Evolutionary conservation across 2,113 vertebrate species (phyloP).

Genomic region (Eurypyga helias): DNA sequence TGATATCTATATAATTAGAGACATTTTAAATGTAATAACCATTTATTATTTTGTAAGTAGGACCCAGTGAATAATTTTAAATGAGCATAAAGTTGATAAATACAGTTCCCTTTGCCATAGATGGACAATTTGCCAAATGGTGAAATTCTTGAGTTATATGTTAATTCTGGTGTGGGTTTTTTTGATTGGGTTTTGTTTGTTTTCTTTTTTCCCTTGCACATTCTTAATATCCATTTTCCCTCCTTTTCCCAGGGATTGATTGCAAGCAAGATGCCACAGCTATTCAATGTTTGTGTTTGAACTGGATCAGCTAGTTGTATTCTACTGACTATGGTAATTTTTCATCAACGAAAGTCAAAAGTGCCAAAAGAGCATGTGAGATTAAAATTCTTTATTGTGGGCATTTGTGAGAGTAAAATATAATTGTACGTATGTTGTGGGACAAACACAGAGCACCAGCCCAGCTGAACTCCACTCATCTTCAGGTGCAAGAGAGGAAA

Average conservation of each 20-base stretch:
- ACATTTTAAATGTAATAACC: not conserved
- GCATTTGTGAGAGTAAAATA: not conserved
- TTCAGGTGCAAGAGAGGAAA: not conserved
- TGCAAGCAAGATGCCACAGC: not conserved
- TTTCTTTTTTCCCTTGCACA: not conserved
- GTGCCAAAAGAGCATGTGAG: not conserved
- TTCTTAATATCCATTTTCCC: not conserved
- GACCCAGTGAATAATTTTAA: not conserved
- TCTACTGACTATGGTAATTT: not conserved
- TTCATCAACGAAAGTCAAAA: not conserved
- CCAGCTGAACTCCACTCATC: not conserved
- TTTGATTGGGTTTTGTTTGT: too few relatives aligned
- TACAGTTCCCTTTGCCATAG: too few relatives aligned
- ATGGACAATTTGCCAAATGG: not conserved
- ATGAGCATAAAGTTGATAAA: not conserved
- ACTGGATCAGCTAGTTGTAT: not conserved
- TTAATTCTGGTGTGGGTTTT: not conserved
- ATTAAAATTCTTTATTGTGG: not conserved
- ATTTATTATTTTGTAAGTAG: not conserved
- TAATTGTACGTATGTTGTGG: rapidly evolving
- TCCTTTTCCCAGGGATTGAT: not conserved
- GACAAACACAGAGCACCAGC: not conserved
- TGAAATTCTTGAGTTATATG: not conserved
- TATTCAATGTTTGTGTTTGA: not conserved
- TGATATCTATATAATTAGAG: not conserved